These are phyloP conservation scores for Pollenia griseotomentosa DNA, from an alignment of 2,888 invertebrate genomes.

Conservation along the genomic window DNA sequence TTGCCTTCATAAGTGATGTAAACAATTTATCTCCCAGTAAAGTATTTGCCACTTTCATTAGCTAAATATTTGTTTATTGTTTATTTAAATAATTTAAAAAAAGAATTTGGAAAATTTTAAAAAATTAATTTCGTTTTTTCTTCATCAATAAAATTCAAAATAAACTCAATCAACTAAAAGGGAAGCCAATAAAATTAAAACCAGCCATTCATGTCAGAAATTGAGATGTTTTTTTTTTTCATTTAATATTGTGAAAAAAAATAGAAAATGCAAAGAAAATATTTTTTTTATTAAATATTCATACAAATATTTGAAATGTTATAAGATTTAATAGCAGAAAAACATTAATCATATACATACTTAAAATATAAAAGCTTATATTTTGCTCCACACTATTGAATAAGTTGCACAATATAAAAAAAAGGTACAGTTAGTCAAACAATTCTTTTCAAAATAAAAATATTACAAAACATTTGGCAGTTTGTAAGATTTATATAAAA, in stretches of 20 bases:
- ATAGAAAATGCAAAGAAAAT: background rate
- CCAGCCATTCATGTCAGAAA: conserved; percentile 31
- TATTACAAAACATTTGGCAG: too few species aligned
- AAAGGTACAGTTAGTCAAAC: too few species aligned
- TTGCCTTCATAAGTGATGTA: conserved; percentile 93
- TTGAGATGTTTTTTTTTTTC: background rate
- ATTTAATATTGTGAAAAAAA: background rate
- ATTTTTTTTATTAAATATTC: conserved; percentile 12
- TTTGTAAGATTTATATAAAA: too few species aligned
- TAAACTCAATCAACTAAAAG: conserved; percentile 40
- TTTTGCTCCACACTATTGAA: too few species aligned
- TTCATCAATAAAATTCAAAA: conserved; percentile 36
- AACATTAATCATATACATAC: too few species aligned
- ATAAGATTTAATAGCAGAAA: conserved; percentile 25
- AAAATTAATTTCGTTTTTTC: conserved; percentile 42
- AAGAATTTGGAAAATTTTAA: conserved; percentile 49
- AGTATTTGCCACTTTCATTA: conserved; percentile 91
- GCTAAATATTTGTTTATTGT: conserved; percentile 84
- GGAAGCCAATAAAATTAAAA: conserved; percentile 51
- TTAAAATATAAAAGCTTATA: too few species aligned
- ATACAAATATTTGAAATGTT: conserved; percentile 36
- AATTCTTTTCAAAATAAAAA: too few species aligned
- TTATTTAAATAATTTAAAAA: conserved; percentile 43
- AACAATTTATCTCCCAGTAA: conserved; percentile 93
- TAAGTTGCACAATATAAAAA: too few species aligned